A percentile compares a stretch with the other conserved stretches of the same genome.
Conservation (phyloP, 2,113 vertebrate genomes). For the Pygoscelis adeliae region DNA sequence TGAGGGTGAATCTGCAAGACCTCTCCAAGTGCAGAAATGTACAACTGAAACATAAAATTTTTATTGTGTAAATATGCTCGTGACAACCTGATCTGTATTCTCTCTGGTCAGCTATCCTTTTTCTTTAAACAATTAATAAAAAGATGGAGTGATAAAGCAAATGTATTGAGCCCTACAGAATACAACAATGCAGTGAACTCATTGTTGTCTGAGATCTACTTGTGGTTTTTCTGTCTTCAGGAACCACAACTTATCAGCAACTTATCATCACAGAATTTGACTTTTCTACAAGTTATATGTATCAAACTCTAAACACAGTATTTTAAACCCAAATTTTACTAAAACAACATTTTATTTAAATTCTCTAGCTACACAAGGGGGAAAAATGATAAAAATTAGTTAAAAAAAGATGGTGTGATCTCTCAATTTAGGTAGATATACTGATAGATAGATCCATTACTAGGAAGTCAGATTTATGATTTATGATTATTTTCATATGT, state of each 20-base stretch:
- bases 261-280: neutral
- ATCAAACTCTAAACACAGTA: neutral
- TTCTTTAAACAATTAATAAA: neutral
- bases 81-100: neutral
- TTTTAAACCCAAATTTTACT: neutral
- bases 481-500: neutral
- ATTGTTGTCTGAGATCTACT: neutral
- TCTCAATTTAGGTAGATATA: neutral
- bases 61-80: neutral
- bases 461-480: neutral
- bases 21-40: neutral
- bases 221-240: neutral
- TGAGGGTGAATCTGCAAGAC: neutral
- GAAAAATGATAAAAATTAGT: neutral
- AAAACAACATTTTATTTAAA: neutral
- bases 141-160: neutral
- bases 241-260: neutral
- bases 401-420: neutral
- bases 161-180: neutral
- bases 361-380: neutral
- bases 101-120: neutral
- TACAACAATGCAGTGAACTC: neutral
- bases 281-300: neutral
- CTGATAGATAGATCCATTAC: neutral
- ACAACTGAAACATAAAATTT: neutral